These are phyloP conservation scores for Diogma glabrata DNA, from an alignment of 2,888 invertebrate species.

Conservation along the genomic window DNA sequence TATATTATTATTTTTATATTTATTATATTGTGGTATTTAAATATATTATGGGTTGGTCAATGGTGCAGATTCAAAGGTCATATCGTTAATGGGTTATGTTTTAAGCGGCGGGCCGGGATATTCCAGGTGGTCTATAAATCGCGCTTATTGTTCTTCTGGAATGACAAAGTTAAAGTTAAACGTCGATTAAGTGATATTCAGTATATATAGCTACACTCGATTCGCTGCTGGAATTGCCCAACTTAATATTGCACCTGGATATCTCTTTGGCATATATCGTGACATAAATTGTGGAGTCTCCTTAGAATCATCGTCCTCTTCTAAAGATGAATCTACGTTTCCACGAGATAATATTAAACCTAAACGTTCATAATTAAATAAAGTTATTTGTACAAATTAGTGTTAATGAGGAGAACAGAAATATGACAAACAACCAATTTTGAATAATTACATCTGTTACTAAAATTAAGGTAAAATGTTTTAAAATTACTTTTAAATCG, in stretches of 20 bases:
- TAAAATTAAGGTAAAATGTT: neutral
- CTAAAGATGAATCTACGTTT: slow-evolving; percentile 4
- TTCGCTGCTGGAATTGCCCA: slow-evolving; percentile 10
- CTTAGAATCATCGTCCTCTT: neutral
- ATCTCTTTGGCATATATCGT: slow-evolving; percentile 3
- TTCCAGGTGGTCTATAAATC: neutral
- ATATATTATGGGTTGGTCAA: neutral
- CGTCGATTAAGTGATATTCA: neutral
- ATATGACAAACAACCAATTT: too few relatives aligned
- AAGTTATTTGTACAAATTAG: neutral
- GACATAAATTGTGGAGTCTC: neutral
- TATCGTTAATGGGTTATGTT: neutral
- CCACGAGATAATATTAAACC: neutral
- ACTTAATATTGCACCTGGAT: slow-evolving; percentile 9
- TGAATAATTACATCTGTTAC: too few relatives aligned
- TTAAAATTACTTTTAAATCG: slow-evolving; percentile 8
- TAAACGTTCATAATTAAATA: neutral
- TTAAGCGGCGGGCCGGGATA: slow-evolving; percentile 5
- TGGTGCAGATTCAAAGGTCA: too few relatives aligned
- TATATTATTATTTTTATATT: neutral
- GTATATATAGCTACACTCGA: slow-evolving; percentile 1
- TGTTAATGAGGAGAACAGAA: neutral
- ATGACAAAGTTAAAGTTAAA: neutral
- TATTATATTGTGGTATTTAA: too few relatives aligned
- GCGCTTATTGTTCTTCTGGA: neutral